Percentiles rank a stretch among this genome's conserved stretches.
Evolutionary conservation across 2,113 vertebrate genomes (phyloP).

Genomic region (Cyanoramphus novaezelandiae): DNA sequence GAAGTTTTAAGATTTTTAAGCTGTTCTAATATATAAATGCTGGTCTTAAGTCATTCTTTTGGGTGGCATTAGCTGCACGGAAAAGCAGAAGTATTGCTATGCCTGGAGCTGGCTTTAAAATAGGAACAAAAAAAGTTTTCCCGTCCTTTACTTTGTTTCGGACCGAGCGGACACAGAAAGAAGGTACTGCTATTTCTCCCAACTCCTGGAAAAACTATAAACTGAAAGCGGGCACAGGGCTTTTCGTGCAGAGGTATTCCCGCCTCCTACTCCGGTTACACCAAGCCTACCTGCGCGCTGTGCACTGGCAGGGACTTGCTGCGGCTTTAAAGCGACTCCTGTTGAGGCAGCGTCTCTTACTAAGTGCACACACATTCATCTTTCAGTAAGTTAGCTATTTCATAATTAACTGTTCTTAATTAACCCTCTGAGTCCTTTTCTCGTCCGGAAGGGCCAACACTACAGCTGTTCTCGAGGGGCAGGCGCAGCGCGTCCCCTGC

Average conservation of each 20-base stretch:
- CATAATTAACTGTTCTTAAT: rapidly evolving
- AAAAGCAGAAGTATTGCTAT: neutral
- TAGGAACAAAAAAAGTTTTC: rapidly evolving
- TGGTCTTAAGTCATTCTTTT: neutral
- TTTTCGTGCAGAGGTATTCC: rapidly evolving
- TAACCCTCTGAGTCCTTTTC: neutral
- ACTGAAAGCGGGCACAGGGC: rapidly evolving
- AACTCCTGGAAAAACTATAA: neutral
- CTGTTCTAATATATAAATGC: neutral
- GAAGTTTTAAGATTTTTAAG: neutral
- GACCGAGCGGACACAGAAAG: neutral
- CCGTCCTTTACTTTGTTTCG: neutral
- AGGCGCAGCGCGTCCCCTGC: neutral
- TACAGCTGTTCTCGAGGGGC: rapidly evolving
- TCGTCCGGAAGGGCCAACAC: neutral
- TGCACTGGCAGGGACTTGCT: neutral
- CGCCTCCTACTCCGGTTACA: rapidly evolving
- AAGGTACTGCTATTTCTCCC: neutral
- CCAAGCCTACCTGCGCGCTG: neutral
- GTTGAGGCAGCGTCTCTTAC: neutral
- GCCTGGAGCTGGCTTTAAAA: neutral
- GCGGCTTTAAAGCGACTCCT: neutral
- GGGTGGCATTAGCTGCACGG: neutral
- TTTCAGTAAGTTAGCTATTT: neutral
- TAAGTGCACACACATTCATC: rapidly evolving